These are phyloP conservation scores for Odocoileus hemionus DNA, from an alignment of 2,113 vertebrate genomes.

Conservation along the genomic window DNA sequence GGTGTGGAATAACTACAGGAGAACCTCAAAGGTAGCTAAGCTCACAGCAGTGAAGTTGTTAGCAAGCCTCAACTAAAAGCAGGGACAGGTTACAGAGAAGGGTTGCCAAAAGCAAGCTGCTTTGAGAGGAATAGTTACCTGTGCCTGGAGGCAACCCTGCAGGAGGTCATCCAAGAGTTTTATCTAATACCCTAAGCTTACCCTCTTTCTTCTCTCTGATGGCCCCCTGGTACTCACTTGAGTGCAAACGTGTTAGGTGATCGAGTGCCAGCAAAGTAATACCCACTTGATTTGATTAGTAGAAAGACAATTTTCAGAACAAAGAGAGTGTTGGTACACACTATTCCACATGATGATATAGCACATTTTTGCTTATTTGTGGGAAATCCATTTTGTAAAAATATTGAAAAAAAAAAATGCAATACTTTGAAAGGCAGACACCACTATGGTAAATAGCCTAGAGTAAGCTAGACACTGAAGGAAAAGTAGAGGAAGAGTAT, in stretches of 20 bases:
- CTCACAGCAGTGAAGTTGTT: not conserved
- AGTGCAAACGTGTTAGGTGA: not conserved
- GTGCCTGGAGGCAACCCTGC: not conserved
- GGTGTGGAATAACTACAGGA: not conserved
- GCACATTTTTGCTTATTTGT: not conserved
- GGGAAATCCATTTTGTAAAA: not conserved
- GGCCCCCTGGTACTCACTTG: not conserved
- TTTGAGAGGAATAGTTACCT: not conserved
- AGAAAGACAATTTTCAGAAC: not conserved
- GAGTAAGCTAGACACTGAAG: not conserved
- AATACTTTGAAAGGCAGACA: not conserved
- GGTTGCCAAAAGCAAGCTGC: not conserved
- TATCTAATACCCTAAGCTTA: not conserved
- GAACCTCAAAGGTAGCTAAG: not conserved
- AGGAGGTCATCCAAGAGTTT: not conserved
- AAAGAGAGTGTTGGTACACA: not conserved
- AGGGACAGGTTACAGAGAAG: not conserved
- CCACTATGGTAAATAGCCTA: not conserved
- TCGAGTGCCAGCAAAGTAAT: not conserved
- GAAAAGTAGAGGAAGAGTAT: not conserved
- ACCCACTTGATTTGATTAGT: not conserved
- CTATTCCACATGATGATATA: not conserved
- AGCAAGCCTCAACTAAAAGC: not conserved
- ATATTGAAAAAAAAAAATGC: not conserved
- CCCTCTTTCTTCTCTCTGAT: not conserved